phyloP scores from a whole-genome alignment of 2,113 vertebrate species.

The Chauna torquata region DNA sequence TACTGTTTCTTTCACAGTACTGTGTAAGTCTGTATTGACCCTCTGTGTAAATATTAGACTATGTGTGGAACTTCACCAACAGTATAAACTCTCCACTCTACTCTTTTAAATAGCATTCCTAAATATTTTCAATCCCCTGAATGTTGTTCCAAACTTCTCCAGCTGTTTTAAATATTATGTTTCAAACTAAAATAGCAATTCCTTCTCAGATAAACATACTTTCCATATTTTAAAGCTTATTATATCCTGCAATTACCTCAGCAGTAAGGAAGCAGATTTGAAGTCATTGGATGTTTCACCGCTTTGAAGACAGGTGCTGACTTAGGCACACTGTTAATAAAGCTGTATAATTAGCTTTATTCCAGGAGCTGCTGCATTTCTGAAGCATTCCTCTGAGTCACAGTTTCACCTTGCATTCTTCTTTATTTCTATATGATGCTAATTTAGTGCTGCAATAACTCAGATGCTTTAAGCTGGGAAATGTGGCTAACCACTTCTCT shows the following conservation, averaged over 20 bases:
- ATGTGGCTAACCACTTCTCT: not conserved
- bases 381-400: constrained; percentile 36
- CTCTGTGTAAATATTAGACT: not conserved
- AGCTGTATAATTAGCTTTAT: constrained; percentile 15
- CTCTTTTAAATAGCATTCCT: not conserved
- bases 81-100: not conserved
- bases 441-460: not conserved
- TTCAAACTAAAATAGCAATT: not conserved
- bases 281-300: not conserved
- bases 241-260: not conserved
- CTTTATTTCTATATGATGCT: not conserved
- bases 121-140: not conserved
- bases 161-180: not conserved
- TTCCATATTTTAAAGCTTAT: not conserved
- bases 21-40: not conserved
- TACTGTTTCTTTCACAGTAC: not conserved
- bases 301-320: constrained; percentile 20
- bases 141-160: not conserved
- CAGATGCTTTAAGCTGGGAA: not conserved
- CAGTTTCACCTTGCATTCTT: constrained; percentile 26
- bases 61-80: not conserved
- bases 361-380: not conserved
- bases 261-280: not conserved
- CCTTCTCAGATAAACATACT: not conserved
- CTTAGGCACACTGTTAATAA: not conserved